Conservation (phyloP, 2,113 vertebrate species). For the Agelaius phoeniceus region DNA sequence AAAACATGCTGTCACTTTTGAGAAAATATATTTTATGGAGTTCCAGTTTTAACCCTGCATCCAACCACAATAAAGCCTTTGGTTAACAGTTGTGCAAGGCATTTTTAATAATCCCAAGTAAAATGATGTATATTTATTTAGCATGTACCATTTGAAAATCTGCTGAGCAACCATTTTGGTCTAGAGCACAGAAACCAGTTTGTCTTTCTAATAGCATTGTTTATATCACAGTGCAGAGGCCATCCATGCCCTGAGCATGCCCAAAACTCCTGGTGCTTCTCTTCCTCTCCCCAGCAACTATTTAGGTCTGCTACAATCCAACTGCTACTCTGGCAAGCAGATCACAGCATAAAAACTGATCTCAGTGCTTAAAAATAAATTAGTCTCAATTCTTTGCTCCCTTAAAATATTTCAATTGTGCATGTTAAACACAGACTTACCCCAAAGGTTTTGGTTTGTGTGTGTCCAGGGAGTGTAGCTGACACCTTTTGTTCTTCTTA, state of each 20-base stretch:
- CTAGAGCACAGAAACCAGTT: conserved; percentile 1
- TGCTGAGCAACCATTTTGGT: background rate
- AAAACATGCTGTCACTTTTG: background rate
- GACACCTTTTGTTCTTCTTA: conserved; percentile 98
- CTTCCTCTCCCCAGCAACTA: background rate
- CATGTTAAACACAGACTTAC: conserved; percentile 75
- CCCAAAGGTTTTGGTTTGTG: conserved; percentile 97
- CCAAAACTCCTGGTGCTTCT: background rate
- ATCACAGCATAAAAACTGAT: background rate
- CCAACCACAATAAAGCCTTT: background rate
- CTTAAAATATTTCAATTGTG: background rate
- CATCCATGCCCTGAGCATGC: background rate
- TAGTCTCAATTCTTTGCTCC: background rate
- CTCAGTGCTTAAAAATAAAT: background rate
- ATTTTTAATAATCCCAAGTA: background rate
- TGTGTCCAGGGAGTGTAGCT: conserved; percentile 95
- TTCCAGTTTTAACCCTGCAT: background rate
- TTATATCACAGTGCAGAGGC: background rate
- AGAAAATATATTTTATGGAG: background rate
- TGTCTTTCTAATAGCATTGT: background rate
- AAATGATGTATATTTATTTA: background rate
- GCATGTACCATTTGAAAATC: background rate
- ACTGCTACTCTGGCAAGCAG: background rate
- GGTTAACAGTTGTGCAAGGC: background rate
- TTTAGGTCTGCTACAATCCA: background rate